phyloP scores from a whole-genome alignment of 2,113 vertebrate genomes.

The Myrmecophaga tridactyla region DNA sequence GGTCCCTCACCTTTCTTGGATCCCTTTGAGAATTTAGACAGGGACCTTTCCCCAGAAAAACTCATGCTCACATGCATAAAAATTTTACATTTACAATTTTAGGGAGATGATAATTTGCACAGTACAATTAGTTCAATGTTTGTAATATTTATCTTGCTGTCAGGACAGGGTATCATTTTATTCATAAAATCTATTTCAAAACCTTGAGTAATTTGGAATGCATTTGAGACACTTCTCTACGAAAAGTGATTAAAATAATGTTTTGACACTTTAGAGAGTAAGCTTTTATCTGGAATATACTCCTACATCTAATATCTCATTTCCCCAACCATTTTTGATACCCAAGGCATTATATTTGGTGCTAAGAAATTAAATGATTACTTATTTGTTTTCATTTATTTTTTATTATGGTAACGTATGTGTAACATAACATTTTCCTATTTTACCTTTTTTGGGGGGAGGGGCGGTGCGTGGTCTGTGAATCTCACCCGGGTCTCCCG shows the following conservation, averaged over 20 bases:
- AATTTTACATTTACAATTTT: background rate
- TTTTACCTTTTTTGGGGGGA: too few species aligned
- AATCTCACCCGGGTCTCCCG: too few species aligned
- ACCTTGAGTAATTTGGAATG: background rate
- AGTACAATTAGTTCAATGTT: background rate
- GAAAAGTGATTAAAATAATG: background rate
- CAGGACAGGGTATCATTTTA: background rate
- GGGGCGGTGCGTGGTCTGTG: too few species aligned
- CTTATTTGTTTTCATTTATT: background rate
- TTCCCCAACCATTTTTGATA: background rate
- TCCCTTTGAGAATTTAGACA: background rate
- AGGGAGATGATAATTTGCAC: background rate
- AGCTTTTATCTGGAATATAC: conserved; percentile 14
- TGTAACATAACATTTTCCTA: too few species aligned
- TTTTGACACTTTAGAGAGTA: background rate
- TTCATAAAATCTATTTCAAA: background rate
- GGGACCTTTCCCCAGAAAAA: background rate
- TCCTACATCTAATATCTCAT: background rate
- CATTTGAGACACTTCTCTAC: background rate
- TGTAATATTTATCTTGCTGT: background rate
- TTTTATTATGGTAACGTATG: too few species aligned
- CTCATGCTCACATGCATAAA: background rate
- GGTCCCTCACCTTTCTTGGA: background rate
- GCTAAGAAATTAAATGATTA: background rate
- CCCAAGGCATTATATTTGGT: background rate